phyloP scores from a whole-genome alignment of 2,113 vertebrate genomes.

The Phalacrocorax pelagicus region DNA sequence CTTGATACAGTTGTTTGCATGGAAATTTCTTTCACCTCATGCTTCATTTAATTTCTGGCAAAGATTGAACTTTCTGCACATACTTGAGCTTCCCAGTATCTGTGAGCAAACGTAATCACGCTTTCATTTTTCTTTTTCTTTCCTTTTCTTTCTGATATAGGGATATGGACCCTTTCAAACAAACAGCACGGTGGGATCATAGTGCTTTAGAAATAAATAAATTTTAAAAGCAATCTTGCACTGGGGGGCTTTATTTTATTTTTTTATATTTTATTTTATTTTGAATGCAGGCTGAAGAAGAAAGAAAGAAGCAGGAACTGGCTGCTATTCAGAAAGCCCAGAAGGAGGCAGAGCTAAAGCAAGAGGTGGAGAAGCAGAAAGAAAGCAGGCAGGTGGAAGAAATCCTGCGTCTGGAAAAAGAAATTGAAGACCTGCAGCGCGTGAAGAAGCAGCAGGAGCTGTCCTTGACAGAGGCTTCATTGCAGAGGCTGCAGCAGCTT shows the following conservation, averaged over 20 bases:
- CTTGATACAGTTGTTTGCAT: slow-evolving; percentile 32
- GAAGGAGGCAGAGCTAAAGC: slow-evolving; percentile 63
- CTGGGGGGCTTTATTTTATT: background rate
- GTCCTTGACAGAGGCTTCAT: slow-evolving; percentile 87
- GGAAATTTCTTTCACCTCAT: slow-evolving; percentile 37
- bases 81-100: background rate
- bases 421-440: slow-evolving; percentile 91
- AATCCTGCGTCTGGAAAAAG: slow-evolving; percentile 92
- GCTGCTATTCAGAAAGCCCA: slow-evolving; percentile 56
- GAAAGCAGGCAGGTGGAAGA: slow-evolving; percentile 93
- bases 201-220: background rate
- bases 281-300: slow-evolving; percentile 73
- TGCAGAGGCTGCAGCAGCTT: slow-evolving; percentile 87
- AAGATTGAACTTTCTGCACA: background rate
- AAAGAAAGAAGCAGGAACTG: slow-evolving; percentile 61
- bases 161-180: background rate
- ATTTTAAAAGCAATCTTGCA: background rate
- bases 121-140: background rate
- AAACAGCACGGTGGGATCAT: background rate
- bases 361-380: slow-evolving; percentile 74
- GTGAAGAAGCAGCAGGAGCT: slow-evolving; percentile 94
- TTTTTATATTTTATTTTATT: background rate
- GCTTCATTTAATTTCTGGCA: slow-evolving; percentile 8
- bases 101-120: background rate
- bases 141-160: background rate